Conservation (phyloP, 2,113 vertebrate species). For the Neolamprologus kungweensis region DNA sequence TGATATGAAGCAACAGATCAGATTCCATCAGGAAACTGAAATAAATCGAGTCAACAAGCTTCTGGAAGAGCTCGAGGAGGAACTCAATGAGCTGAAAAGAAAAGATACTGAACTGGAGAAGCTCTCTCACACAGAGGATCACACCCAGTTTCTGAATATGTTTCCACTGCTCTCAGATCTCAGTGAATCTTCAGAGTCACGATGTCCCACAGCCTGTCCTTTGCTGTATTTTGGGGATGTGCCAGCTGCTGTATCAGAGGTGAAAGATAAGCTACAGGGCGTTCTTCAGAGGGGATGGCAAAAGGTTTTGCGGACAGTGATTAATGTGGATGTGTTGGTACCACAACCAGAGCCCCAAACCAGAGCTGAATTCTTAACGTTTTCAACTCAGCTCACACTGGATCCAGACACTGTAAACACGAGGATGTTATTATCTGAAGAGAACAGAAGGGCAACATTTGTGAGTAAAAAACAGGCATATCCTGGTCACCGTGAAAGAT, state of each 20-base stretch:
- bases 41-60: not conserved
- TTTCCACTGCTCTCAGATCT: not conserved
- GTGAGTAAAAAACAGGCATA: not conserved
- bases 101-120: not conserved
- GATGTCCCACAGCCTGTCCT: not conserved
- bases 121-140: not conserved
- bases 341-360: not conserved
- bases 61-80: not conserved
- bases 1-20: not conserved
- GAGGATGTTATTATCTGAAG: not conserved
- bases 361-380: not conserved
- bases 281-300: not conserved
- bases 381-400: not conserved
- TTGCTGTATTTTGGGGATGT: not conserved
- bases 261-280: not conserved
- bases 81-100: not conserved
- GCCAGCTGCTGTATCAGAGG: not conserved
- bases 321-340: not conserved
- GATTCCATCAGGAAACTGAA: not conserved
- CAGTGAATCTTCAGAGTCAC: not conserved
- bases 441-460: not conserved
- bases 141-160: not conserved
- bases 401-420: not conserved
- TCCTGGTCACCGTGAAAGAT: fast-evolving
- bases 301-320: not conserved